Evolutionary conservation across 2,888 invertebrate species (phyloP), one percentile per base, ranked within the genome.

Genomic region (Scotopteryx bipunctaria): DNA sequence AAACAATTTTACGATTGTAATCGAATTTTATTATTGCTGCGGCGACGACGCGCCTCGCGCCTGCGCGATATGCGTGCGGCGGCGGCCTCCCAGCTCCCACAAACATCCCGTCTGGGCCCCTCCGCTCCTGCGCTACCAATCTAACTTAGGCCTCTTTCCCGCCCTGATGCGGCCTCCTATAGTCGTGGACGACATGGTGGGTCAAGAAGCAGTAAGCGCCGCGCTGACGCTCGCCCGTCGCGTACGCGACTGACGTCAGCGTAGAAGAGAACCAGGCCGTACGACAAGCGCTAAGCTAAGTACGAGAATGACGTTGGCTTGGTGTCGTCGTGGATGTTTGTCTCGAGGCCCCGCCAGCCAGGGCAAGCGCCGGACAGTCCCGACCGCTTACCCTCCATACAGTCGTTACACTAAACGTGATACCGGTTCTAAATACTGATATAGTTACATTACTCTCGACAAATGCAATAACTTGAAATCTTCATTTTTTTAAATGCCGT

Each of bases 1-100:
- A 89, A 88, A 90, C 90, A 88, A 89, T 89, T 87, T 87, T 86
- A 86, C 81, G 87, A 85, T 89, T 75, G 85, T 83, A 87, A 81
- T 86, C 82, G 83, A 86, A 87, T 78, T 79, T 83, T 64, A 85
- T 91, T 91, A 91, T 91, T 91, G 91, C 91, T 91, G 88, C 77
- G 82, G 85, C 86, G 54, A 42, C 56, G 55, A 46, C 53, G 49
- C 36, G 38, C 29, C 23, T 42, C n/a, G 67, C 71, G 68, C 67
- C 72, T 77, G 77, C 78, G 76, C 80, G 81, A 81, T 78, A 78
- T 79, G 81, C 59, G 58, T 44, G 57, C 45, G 53, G 53, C 50
- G 51, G 49, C 27, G 27, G 17, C 37, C 32, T 23, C n/a, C n/a
- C n/a, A n/a, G n/a, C n/a, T n/a, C n/a, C 43, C 49, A 37, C 51